Percentiles rank a stretch among this genome's conserved stretches.
These are phyloP conservation scores for Brachyopa scutellaris DNA, from an alignment of 2,888 invertebrate species.

Conservation along the genomic window DNA sequence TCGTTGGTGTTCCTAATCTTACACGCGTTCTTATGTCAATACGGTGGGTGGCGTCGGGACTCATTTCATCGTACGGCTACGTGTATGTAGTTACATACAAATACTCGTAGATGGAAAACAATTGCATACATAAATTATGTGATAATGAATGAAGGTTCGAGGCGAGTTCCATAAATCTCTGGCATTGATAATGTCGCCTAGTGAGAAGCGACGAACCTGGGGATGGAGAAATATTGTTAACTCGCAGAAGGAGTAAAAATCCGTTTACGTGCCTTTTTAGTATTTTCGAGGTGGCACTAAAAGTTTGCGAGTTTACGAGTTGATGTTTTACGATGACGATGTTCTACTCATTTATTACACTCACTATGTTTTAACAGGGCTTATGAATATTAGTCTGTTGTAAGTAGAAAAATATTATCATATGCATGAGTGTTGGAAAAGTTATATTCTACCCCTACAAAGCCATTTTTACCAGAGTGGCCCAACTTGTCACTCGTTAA, in stretches of 20 bases:
- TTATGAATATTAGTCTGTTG: slow-evolving; percentile 27
- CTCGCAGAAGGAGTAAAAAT: slow-evolving; percentile 38
- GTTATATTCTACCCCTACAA: neutral
- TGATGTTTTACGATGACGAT: slow-evolving; percentile 62
- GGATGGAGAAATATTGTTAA: slow-evolving; percentile 8
- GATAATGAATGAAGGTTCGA: slow-evolving; percentile 69
- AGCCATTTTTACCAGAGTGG: neutral
- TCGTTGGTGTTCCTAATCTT: slow-evolving; percentile 23
- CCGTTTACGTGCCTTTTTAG: slow-evolving; percentile 66
- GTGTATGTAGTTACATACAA: neutral
- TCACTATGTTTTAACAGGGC: slow-evolving; percentile 18
- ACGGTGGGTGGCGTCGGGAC: neutral
- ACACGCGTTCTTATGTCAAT: slow-evolving; percentile 42
- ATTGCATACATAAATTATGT: slow-evolving; percentile 72
- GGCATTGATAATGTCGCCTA: slow-evolving; percentile 64
- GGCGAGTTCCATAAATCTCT: slow-evolving; percentile 68
- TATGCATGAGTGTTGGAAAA: neutral
- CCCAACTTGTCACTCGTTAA: neutral
- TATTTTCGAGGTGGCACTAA: slow-evolving; percentile 64
- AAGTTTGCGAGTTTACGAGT: slow-evolving; percentile 55
- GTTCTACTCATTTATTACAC: slow-evolving; percentile 57
- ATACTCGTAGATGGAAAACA: slow-evolving; percentile 45
- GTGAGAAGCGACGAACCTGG: neutral
- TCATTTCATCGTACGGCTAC: neutral
- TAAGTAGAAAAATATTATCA: slow-evolving; percentile 6